Evolutionary conservation across 1,140 invertebrate species (phyloP), one percentile per base, ranked within the genome.

Genomic region (Asbolus verrucosus): DNA sequence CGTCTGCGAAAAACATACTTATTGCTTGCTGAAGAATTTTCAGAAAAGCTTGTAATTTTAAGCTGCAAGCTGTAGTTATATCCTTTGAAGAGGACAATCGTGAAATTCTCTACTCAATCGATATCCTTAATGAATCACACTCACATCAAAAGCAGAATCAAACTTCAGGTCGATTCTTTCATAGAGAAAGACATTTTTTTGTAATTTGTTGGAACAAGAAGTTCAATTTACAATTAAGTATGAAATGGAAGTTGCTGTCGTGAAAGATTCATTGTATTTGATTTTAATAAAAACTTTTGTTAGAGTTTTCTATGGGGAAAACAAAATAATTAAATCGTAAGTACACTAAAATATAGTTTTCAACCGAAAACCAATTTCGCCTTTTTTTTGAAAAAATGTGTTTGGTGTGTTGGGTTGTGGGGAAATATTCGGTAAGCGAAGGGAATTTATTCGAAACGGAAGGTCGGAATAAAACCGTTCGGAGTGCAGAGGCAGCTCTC

Each of bases 381-480:
- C 16, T 14, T 43, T 43, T 43, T 43, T 43, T 16, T 11, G 39
- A 43, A 43, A 43, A 43, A 43, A 43, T 9, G 15, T 43, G 39
- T 43, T 43, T 43, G 16, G 15, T 43, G 39, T 43, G 39, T 43
- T 16, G 15, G 39, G 13, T 43, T 43, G 39, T 4, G 11, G 15
- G 15, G 39, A 43, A n/a, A 43, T 43, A 50, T 27, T 50, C 43
- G n/a, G 43, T 50, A 50, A 50, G 43, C 43, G 43, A 27, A 24
- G 18, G n/a, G 46, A 54, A 54, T 54, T 54, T 54, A 54, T 54
- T 54, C 46, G 46, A 54, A 54, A 54, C 46, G 46, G 46, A 54
- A 54, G 46, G 46, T 54, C 21, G 46, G 46, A 54, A 54, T 54
- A 54, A 54, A 54, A 54, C 18, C 46, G 19, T 54, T 24, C 39